Conservation (phyloP, 2,797 vertebrate species). For the Pristis pectinata region DNA sequence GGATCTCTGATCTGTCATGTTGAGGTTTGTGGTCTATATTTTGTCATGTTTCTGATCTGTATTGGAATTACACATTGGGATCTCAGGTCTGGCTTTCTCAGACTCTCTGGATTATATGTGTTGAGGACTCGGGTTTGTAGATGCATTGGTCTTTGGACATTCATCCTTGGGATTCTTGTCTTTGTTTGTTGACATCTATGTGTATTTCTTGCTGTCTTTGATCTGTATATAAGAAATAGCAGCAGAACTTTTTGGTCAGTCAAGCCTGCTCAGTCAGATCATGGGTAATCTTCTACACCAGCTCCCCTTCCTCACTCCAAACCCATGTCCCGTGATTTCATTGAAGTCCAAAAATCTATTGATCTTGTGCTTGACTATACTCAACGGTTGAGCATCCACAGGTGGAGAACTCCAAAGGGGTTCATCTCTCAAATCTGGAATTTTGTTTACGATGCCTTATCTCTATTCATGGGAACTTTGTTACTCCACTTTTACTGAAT, state of each 20-base stretch:
- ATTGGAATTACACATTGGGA: not conserved
- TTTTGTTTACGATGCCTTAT: too few relatives aligned
- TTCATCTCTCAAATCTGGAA: too few relatives aligned
- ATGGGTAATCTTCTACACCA: too few relatives aligned
- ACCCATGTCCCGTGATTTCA: too few relatives aligned
- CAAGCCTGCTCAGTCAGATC: too few relatives aligned
- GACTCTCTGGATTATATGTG: not conserved
- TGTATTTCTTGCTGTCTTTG: not conserved
- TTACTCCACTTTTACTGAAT: not conserved
- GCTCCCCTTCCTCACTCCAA: too few relatives aligned
- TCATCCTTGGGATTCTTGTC: not conserved
- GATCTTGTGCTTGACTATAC: too few relatives aligned
- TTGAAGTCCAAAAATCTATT: too few relatives aligned
- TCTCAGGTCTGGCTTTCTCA: not conserved
- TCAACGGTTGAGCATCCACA: too few relatives aligned
- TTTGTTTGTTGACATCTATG: not conserved
- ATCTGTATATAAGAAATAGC: not conserved
- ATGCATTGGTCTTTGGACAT: not conserved
- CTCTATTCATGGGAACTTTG: too few relatives aligned
- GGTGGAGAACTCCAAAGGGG: too few relatives aligned
- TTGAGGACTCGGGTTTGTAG: not conserved
- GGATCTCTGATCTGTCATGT: not conserved
- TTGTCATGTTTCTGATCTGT: not conserved
- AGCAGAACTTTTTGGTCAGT: too few relatives aligned
- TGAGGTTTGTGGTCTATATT: not conserved